Evolutionary conservation across 1,140 invertebrate species (phyloP).

Genomic region (Zaprionus inermis): DNA sequence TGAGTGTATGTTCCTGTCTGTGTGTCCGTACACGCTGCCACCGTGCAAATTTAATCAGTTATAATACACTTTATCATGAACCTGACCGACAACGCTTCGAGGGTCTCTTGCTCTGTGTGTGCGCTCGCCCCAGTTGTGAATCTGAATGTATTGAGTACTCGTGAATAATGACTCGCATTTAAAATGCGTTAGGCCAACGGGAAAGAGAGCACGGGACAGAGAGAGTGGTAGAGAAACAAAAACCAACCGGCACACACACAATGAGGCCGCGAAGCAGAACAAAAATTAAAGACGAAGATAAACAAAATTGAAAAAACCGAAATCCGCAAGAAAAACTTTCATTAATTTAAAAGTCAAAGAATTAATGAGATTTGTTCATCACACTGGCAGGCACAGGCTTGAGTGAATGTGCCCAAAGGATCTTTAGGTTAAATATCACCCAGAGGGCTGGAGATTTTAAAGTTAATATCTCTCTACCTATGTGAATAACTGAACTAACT

Average conservation of each 20-base stretch:
- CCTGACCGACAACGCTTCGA: constrained; percentile 35
- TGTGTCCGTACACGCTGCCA: constrained; percentile 13
- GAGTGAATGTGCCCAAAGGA: neutral
- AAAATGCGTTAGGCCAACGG: constrained; percentile 28
- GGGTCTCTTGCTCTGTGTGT: neutral
- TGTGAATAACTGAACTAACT: no score
- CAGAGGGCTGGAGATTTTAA: no score
- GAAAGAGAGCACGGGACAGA: no score
- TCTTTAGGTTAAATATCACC: neutral
- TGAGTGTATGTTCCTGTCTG: constrained; percentile 5
- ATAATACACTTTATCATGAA: constrained; percentile 62
- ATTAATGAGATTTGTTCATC: constrained; percentile 19
- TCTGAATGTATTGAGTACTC: constrained; percentile 31
- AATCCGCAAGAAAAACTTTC: constrained; percentile 25
- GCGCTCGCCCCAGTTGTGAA: neutral
- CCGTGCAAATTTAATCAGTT: constrained; percentile 67
- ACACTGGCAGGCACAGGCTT: neutral
- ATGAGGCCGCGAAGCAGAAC: neutral
- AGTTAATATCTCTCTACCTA: no score
- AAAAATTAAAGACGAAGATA: constrained; percentile 7
- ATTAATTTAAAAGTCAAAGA: constrained; percentile 27
- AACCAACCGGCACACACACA: neutral
- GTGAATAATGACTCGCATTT: constrained; percentile 39
- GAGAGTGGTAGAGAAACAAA: constrained; percentile 6
- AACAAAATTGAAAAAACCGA: constrained; percentile 17